Evolutionary conservation across 2,797 vertebrate genomes (phyloP).

Genomic region (Garrulus glandarius): DNA sequence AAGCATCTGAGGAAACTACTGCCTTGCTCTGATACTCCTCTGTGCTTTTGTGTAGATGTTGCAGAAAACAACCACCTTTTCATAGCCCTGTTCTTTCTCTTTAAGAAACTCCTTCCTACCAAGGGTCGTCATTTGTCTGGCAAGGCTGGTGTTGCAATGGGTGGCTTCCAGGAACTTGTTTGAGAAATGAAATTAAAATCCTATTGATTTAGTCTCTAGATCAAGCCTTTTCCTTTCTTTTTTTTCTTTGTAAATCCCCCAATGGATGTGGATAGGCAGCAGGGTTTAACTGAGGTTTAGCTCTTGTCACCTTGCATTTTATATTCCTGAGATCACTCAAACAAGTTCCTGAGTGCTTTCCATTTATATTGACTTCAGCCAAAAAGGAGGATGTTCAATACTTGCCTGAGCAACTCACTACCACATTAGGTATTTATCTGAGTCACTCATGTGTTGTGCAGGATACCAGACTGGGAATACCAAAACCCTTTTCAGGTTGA

Average conservation of each 20-base stretch:
- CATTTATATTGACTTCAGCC: neutral
- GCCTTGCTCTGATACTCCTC: neutral
- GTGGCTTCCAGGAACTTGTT: neutral
- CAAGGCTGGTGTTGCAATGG: neutral
- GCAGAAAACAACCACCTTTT: neutral
- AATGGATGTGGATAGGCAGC: neutral
- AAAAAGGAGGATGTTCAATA: neutral
- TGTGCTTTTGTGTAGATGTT: neutral
- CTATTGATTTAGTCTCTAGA: neutral
- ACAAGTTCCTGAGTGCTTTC: neutral
- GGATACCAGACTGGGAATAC: neutral
- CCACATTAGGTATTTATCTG: neutral
- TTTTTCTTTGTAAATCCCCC: neutral
- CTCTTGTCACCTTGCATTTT: neutral
- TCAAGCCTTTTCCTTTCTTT: neutral
- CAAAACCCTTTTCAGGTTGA: neutral
- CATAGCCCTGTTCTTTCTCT: neutral
- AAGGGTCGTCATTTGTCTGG: neutral
- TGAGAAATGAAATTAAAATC: conserved; percentile 31
- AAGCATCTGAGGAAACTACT: neutral
- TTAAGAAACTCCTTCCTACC: neutral
- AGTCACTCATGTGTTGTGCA: neutral
- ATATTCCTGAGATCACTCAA: neutral
- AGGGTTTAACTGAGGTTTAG: neutral
- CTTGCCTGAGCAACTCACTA: neutral